Evolutionary conservation across 2,888 invertebrate genomes (phyloP), one percentile per base, ranked within the genome.

Genomic region (Cephus pulcher): DNA sequence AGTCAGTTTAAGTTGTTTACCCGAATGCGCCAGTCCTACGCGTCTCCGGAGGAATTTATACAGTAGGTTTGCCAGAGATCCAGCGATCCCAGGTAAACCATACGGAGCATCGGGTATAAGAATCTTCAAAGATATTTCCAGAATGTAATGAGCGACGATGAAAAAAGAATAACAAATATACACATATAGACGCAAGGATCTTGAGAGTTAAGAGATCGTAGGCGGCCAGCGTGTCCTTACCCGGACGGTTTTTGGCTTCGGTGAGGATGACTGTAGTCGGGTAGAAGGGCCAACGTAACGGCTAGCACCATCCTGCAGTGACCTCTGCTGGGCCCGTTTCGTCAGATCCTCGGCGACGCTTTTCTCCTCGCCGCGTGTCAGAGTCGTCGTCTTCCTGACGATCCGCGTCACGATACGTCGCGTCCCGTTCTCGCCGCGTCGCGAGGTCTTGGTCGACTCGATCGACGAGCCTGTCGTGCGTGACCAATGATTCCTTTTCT

Each of bases 361-460:
- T 86, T 95, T 94, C 91, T 97, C 97, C 90, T 97, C 97, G 70
- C 97, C 97, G 30, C 97, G 94, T 82, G 97, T 96, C 84, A 98
- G 91, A 3, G 97, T 97, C 68, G 97, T 98, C 86, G 98, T 97
- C 92, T 97, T 97, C 82, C 97, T 94, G 76, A 97, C 95, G 82
- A 97, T 96, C 89, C 96, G 95, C 73, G 97, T 96, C 35, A 97
- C 97, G 84, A 97, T 96, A 84, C 97, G 94, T 81, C 96, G 94
- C 89, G 95, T 95, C 69, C 97, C 97, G 89, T 95, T 95, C 83
- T 96, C 95, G 80, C 95, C 95, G 90, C 95, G 95, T 92, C 95
- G 95, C 91, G 96, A 96, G 88, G 96, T 95, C 92, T 96, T 96
- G 82, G 96, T 96, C 87, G 96, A 96, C 92, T 97, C 96, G 90